Base-by-base conservation (phyloP, 2,113 vertebrate species). In the Carlito syrichta region DNA sequence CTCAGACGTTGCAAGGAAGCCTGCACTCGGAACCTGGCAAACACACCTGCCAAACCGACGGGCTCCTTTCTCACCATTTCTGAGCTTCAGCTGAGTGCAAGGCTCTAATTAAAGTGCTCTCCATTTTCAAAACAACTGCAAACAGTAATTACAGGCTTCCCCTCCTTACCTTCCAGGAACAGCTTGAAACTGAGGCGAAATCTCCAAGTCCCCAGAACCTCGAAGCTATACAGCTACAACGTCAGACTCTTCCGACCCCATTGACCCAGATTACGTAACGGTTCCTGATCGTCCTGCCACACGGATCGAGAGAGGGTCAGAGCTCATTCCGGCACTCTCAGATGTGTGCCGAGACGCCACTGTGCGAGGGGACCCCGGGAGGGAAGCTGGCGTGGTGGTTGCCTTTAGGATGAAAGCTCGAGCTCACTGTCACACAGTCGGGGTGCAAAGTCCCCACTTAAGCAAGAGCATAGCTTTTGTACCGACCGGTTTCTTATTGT, bases 81-180 rank as follows among this genome's bases (percentile, higher is more conserved):
- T 38, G 56, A 76, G 84, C 58, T 68, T 68, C 85, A n/a, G 74
- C 66, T 40, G 74, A 56, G 78, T 45, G 89, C 93, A 35, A 74
- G 92, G 25, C 58, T 83, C 82, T 95, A 87, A 94, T 93, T 73
- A 89, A 94, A 96, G 96, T 20, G 50, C 63, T 94, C 96, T 84
- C 95, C 69, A 68, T 58, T 94, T 95, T 73, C 94, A 66, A 96
- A 96, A 94, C 93, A 94, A 96, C 58, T 13, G 23, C 69, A 81
- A 89, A 79, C 60, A 45, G 89, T 85, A 45, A 96, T 89, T 50
- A 95, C 13, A 43, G 22, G 8, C 73, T 35, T 86, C 56, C 69
- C 71, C 56, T 94, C 48, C 56, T 84, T 86, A 76, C 96, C 96
- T 97, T 98, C 95, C 93, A 95, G 89, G 97, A 97, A 96, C 7